Percentiles rank a stretch among this genome's conserved stretches.
Evolutionary conservation across 2,888 invertebrate species (phyloP).

Genomic region (Invenusta paracnida): DNA sequence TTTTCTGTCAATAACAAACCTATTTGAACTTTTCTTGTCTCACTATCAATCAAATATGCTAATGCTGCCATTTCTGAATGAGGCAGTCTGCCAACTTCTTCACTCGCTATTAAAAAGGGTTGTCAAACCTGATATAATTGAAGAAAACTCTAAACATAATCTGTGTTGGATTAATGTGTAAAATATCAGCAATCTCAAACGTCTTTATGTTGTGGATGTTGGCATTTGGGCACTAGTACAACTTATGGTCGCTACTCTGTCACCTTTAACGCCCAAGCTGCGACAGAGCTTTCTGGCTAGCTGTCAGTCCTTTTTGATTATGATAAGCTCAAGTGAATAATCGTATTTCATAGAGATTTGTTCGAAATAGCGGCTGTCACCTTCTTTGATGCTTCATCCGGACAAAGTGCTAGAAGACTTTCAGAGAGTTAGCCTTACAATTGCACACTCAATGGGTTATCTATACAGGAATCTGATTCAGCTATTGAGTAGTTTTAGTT

Average conservation of each 20-base stretch:
- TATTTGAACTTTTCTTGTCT: background rate
- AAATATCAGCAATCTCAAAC: slow-evolving; percentile 6
- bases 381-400: background rate
- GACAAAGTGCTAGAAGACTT: background rate
- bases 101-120: background rate
- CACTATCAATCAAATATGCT: background rate
- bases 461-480: background rate
- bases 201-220: background rate
- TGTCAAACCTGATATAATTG: slow-evolving; percentile 2
- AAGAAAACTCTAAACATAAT: background rate
- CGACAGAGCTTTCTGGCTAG: background rate
- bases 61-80: slow-evolving; percentile 8
- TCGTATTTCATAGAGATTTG: background rate
- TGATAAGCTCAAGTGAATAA: background rate
- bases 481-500: background rate
- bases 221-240: background rate
- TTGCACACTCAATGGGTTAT: background rate
- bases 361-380: background rate
- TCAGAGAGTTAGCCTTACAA: background rate
- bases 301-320: background rate
- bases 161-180: background rate
- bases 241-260: background rate
- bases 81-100: background rate
- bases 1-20: background rate
- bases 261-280: background rate